Evolutionary conservation across 2,888 invertebrate genomes (phyloP).

Genomic region (Agrenia bidenticulata): DNA sequence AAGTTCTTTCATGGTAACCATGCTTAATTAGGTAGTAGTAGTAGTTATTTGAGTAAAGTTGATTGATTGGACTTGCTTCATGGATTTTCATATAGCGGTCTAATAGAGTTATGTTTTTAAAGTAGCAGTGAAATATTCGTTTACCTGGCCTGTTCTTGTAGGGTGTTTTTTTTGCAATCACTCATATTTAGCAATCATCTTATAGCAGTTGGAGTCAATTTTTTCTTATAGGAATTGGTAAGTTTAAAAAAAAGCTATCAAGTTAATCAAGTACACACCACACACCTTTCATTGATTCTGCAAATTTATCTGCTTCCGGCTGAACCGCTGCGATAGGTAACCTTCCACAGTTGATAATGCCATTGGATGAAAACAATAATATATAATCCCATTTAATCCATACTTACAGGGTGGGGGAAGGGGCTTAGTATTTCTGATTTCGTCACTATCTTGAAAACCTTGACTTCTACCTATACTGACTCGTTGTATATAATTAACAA

Average conservation of each 20-base stretch:
- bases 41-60: slow-evolving; percentile 8
- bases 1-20: neutral
- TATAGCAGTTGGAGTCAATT: neutral
- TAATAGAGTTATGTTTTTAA: slow-evolving; percentile 2
- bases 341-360: too few relatives aligned
- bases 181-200: slow-evolving; percentile 2
- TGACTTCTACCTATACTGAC: too few relatives aligned
- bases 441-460: too few relatives aligned
- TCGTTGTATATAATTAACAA: too few relatives aligned
- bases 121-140: slow-evolving; percentile 1
- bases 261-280: too few relatives aligned
- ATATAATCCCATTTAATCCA: too few relatives aligned
- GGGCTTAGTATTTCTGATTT: too few relatives aligned
- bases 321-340: too few relatives aligned
- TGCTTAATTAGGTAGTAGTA: neutral
- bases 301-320: too few relatives aligned
- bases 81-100: slow-evolving; percentile 8
- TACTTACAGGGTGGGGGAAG: too few relatives aligned
- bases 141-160: slow-evolving; percentile 1
- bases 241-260: slow-evolving; percentile 2
- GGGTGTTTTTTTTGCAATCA: neutral
- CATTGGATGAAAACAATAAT: too few relatives aligned
- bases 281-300: too few relatives aligned
- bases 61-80: slow-evolving; percentile 11
- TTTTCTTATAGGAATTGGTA: neutral